phyloP scores from a whole-genome alignment of 1,140 invertebrate species.

The Limonius californicus region DNA sequence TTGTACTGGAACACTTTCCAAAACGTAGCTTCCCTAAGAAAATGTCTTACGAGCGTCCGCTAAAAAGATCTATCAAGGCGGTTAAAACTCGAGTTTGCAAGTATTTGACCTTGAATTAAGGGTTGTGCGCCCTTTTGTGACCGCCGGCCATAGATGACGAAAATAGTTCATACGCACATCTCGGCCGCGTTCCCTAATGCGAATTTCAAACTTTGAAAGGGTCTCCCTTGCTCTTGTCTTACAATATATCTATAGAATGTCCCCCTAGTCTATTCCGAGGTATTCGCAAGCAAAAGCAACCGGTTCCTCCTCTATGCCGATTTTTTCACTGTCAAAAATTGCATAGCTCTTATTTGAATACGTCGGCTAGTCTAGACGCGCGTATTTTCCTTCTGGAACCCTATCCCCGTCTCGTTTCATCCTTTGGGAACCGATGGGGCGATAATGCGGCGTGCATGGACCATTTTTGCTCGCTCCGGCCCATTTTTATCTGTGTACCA shows the following conservation, averaged over 20 bases:
- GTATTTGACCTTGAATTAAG: too few relatives aligned
- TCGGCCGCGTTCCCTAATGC: neutral
- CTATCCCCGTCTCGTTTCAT: neutral
- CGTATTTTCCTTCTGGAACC: neutral
- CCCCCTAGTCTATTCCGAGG: neutral
- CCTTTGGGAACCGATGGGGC: neutral
- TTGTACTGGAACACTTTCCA: too few relatives aligned
- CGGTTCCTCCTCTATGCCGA: constrained; percentile 11
- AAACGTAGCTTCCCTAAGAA: too few relatives aligned
- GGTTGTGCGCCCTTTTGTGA: too few relatives aligned
- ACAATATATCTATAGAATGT: constrained; percentile 3
- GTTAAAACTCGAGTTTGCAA: too few relatives aligned
- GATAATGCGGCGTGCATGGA: neutral
- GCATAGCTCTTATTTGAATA: constrained; percentile 8
- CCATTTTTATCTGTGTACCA: too few relatives aligned
- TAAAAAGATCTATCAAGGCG: too few relatives aligned
- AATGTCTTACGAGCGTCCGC: too few relatives aligned
- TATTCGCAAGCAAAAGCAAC: constrained; percentile 4
- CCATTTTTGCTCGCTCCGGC: too few relatives aligned
- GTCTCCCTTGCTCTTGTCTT: constrained; percentile 1
- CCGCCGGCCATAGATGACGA: neutral
- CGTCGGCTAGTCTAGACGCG: constrained; percentile 4
- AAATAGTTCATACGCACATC: neutral
- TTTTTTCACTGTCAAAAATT: constrained; percentile 11
- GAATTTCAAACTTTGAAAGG: constrained; percentile 7